Evolutionary conservation across 2,113 vertebrate genomes (phyloP).

Genomic region (Empidonax alnorum): DNA sequence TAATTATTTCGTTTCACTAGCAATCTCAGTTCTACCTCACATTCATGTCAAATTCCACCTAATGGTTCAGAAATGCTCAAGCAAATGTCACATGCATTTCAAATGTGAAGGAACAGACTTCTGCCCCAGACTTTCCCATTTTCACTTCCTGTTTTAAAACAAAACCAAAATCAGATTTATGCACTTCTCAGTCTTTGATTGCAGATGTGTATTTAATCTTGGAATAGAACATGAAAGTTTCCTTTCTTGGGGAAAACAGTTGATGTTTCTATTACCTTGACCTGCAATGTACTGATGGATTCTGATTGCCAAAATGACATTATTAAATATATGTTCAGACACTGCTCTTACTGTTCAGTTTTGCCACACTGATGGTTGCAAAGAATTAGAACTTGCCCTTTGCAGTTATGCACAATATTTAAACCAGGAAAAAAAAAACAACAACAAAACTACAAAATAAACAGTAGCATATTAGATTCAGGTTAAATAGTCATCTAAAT

Average conservation of each 20-base stretch:
- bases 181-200: background rate
- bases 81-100: background rate
- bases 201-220: background rate
- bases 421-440: background rate
- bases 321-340: background rate
- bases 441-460: background rate
- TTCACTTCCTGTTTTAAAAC: background rate
- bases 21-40: background rate
- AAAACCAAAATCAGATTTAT: background rate
- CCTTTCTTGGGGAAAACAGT: background rate
- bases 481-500: background rate
- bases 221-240: background rate
- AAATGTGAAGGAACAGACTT: background rate
- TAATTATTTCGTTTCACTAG: background rate
- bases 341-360: background rate
- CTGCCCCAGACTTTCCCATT: background rate
- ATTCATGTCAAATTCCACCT: background rate
- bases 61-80: background rate
- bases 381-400: background rate
- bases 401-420: background rate
- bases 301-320: background rate
- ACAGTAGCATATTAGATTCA: background rate
- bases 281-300: background rate
- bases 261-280: background rate
- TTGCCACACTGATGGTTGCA: background rate